A percentile compares a stretch with the other conserved stretches of the same genome.
phyloP scores from a whole-genome alignment of 2,888 invertebrate genomes.

The Noctuana brunneofusca region DNA sequence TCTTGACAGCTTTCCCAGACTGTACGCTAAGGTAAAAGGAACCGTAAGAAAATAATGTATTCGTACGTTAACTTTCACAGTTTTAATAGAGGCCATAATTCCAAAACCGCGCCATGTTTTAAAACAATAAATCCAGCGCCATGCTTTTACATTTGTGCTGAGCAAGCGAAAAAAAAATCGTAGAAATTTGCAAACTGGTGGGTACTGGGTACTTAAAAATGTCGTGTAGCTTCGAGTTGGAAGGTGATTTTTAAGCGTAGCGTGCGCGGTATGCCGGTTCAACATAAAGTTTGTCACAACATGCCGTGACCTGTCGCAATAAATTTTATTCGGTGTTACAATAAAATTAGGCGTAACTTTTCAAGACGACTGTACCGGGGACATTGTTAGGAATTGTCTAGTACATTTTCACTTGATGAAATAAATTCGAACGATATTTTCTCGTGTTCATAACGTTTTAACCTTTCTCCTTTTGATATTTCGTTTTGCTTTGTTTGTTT shows the following conservation, averaged over 20 bases:
- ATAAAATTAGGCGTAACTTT: slow-evolving; percentile 40
- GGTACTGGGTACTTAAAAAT: slow-evolving; percentile 33
- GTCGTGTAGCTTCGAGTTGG: slow-evolving; percentile 33
- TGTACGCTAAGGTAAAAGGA: slow-evolving; percentile 10
- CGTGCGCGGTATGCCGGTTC: slow-evolving; percentile 22
- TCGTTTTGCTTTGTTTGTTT: slow-evolving; percentile 2
- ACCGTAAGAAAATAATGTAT: slow-evolving; percentile 26
- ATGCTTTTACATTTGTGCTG: slow-evolving; percentile 30
- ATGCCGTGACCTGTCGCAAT: slow-evolving; percentile 40
- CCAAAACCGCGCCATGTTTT: slow-evolving; percentile 33
- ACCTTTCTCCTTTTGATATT: slow-evolving; percentile 14
- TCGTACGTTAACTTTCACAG: slow-evolving; percentile 29
- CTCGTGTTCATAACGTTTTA: slow-evolving; percentile 29
- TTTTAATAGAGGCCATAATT: slow-evolving; percentile 33
- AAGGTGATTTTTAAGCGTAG: slow-evolving; percentile 32
- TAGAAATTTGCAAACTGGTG: slow-evolving; percentile 31
- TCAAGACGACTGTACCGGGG: slow-evolving; percentile 34
- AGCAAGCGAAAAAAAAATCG: slow-evolving; percentile 16
- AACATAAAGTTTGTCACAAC: slow-evolving; percentile 34
- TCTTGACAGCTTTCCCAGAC: background rate
- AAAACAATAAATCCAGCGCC: slow-evolving; percentile 34
- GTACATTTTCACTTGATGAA: slow-evolving; percentile 35
- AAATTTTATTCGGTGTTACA: slow-evolving; percentile 45
- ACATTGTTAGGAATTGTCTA: slow-evolving; percentile 41
- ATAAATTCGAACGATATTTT: slow-evolving; percentile 33